Evolutionary conservation across 1,140 invertebrate genomes (phyloP).

Genomic region (Drosophila albomicans): DNA sequence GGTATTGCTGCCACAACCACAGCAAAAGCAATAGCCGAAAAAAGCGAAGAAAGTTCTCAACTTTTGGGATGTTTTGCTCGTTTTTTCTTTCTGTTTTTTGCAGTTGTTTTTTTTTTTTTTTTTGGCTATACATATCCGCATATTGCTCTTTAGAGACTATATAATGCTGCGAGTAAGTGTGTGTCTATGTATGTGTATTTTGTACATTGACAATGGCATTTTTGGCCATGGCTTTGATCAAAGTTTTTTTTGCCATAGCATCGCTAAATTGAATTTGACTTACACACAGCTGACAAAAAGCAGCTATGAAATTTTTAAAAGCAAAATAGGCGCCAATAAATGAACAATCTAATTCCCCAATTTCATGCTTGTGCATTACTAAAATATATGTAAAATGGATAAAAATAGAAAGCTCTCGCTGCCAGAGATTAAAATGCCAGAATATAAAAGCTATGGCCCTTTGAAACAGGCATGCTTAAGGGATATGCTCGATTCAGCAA

Average conservation of each 20-base stretch:
- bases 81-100: conserved; percentile 50
- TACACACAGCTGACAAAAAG: conserved; percentile 33
- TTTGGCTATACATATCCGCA: conserved; percentile 32
- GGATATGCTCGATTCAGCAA: neutral
- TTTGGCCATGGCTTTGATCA: conserved; percentile 71
- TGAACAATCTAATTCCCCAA: conserved; percentile 20
- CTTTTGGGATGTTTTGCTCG: conserved; percentile 61
- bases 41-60: conserved; percentile 54
- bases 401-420: neutral
- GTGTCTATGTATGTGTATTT: conserved; percentile 8
- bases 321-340: conserved; percentile 15
- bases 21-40: conserved; percentile 2
- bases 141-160: conserved; percentile 43
- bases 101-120: conserved; percentile 47
- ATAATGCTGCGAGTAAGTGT: neutral
- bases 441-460: neutral
- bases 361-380: conserved; percentile 8
- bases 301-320: conserved; percentile 33
- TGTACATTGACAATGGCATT: conserved; percentile 67
- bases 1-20: conserved; percentile 12
- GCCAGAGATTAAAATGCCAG: conserved; percentile 1
- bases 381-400: neutral
- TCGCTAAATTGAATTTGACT: conserved; percentile 79
- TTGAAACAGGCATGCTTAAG: neutral
- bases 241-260: conserved; percentile 53